These are phyloP conservation scores for Acyrthosiphon pisum DNA, from an alignment of 1,140 invertebrate species.

Conservation along the genomic window DNA sequence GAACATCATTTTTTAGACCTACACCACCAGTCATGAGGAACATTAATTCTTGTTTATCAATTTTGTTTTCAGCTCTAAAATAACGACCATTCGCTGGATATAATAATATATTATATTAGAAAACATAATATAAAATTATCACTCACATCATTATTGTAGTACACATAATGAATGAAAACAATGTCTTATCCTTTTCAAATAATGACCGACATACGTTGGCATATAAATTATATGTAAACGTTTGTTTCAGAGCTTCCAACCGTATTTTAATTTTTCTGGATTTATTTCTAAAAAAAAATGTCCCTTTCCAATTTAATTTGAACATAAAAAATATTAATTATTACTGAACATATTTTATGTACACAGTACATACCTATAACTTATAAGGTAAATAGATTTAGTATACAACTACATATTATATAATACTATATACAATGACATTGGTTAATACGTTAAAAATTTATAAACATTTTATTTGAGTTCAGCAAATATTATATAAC, in stretches of 20 bases:
- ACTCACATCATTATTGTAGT: constrained; percentile 72
- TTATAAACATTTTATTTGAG: neutral
- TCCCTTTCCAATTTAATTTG: too few species aligned
- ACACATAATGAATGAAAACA: constrained; percentile 91
- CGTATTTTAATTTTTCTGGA: constrained; percentile 78
- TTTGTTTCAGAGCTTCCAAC: constrained; percentile 77
- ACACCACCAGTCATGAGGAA: constrained; percentile 87
- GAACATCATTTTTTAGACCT: constrained; percentile 72
- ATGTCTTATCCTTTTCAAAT: constrained; percentile 93
- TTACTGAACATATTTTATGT: too few species aligned
- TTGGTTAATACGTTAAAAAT: neutral
- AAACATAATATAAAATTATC: neutral
- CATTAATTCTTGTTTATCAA: constrained; percentile 76
- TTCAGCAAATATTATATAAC: neutral
- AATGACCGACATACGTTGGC: constrained; percentile 89
- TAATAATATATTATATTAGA: too few species aligned
- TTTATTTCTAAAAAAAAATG: constrained; percentile 67
- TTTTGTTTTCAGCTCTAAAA: constrained; percentile 63
- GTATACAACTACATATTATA: neutral
- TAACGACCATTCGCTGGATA: neutral
- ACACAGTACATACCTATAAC: too few species aligned
- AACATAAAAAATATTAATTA: too few species aligned
- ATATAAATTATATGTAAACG: constrained; percentile 89
- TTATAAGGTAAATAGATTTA: too few species aligned
- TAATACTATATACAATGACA: too few species aligned